These are phyloP conservation scores for Thaleichthys pacificus DNA, from an alignment of 2,797 vertebrate genomes.

Conservation along the genomic window DNA sequence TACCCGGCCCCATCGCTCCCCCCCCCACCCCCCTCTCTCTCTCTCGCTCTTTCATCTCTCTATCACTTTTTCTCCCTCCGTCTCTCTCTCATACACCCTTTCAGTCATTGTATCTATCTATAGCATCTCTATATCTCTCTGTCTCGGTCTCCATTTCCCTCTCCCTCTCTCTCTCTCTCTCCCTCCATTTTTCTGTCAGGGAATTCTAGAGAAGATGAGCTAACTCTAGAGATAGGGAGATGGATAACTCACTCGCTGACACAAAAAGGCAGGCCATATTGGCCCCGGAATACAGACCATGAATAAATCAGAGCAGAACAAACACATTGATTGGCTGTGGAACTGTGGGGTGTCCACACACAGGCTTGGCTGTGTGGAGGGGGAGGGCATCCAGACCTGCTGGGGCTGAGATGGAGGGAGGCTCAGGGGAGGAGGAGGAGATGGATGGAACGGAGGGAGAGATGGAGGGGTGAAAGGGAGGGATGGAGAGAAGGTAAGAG, in stretches of 20 bases:
- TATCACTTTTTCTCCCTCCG: background rate
- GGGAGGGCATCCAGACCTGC: no score
- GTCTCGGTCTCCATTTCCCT: conserved; percentile 6
- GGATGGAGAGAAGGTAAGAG: background rate
- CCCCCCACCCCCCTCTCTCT: conserved; percentile 2
- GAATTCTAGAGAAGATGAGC: conserved; percentile 3
- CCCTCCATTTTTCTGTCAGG: conserved; percentile 1
- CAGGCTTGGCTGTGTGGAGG: no score
- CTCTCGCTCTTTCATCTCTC: background rate
- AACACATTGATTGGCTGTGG: conserved; percentile 5
- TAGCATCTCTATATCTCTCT: background rate
- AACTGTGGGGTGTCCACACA: no score
- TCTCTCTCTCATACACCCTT: conserved; percentile 11
- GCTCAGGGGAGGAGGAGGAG: background rate
- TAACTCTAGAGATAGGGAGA: conserved; percentile 15
- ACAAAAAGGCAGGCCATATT: background rate
- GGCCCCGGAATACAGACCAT: background rate
- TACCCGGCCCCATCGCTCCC: conserved; percentile 39
- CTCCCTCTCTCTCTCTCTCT: conserved; percentile 12
- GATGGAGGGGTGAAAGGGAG: background rate
- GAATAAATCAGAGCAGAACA: conserved; percentile 14
- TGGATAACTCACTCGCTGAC: background rate
- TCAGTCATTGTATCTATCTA: background rate
- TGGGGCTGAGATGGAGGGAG: background rate
- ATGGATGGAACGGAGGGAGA: background rate